Percentiles rank a stretch among this genome's conserved stretches.
Evolutionary conservation across 2,888 invertebrate species (phyloP).

Genomic region (Xestobium rufovillosum): DNA sequence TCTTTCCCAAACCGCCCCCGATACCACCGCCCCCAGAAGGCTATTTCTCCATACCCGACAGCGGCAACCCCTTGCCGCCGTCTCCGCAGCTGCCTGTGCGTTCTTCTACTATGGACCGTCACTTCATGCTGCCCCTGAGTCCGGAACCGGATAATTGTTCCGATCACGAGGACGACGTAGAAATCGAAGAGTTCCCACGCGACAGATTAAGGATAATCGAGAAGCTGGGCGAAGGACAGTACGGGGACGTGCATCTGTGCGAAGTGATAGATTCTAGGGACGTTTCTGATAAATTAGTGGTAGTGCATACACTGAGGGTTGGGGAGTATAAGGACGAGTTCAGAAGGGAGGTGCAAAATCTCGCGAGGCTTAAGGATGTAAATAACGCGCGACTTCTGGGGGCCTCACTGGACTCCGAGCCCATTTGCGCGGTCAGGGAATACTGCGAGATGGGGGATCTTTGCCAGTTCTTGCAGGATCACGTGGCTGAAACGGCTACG

Average conservation of each 20-base stretch:
- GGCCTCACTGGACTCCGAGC: slow-evolving; percentile 64
- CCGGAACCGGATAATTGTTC: slow-evolving; percentile 46
- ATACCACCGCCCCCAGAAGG: slow-evolving; percentile 62
- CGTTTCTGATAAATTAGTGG: slow-evolving; percentile 47
- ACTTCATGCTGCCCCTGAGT: slow-evolving; percentile 34
- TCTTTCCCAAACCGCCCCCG: slow-evolving; percentile 54
- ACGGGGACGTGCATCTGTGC: slow-evolving; percentile 66
- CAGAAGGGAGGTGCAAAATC: slow-evolving; percentile 60
- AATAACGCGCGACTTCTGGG: slow-evolving; percentile 68
- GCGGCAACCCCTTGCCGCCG: slow-evolving; percentile 30
- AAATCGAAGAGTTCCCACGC: slow-evolving; percentile 58
- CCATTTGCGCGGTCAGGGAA: slow-evolving; percentile 70
- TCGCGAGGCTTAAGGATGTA: slow-evolving; percentile 61
- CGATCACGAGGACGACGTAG: slow-evolving; percentile 47
- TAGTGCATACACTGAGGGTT: slow-evolving; percentile 63
- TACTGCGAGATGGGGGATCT: slow-evolving; percentile 72
- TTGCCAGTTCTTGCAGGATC: slow-evolving; percentile 76
- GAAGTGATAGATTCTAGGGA: slow-evolving; percentile 45
- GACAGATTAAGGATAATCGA: slow-evolving; percentile 67
- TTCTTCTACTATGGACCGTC: slow-evolving; percentile 40
- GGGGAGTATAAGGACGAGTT: slow-evolving; percentile 61
- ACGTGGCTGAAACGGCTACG: slow-evolving; percentile 64
- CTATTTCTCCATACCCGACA: slow-evolving; percentile 49
- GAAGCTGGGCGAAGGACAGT: slow-evolving; percentile 69
- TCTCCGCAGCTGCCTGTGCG: slow-evolving; percentile 31